Evolutionary conservation across 2,113 vertebrate genomes (phyloP), one percentile per base, ranked within the genome.

Genomic region (Catagonus wagneri): DNA sequence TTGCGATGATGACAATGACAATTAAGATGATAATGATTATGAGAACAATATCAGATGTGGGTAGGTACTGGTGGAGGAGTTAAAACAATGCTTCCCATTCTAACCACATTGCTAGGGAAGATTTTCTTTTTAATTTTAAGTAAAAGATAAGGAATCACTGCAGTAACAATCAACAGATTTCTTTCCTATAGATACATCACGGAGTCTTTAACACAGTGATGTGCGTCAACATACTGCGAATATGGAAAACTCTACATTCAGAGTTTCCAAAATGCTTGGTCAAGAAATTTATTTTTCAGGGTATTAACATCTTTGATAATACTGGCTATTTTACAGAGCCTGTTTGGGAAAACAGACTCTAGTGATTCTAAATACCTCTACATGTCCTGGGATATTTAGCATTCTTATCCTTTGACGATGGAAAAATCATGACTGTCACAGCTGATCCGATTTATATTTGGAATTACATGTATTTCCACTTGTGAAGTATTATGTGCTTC

Each of bases 401-500:
- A 22, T 50, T 6, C 56, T 80, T 22, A 71, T 20, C 36, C 15
- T 94, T 52, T 65, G 34, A 44, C 44, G 4, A 44, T 58, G 27
- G 63, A 36, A 84, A 88, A 91, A 76, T 44, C 65, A 76, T 5
- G 44, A 39, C 27, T 75, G 52, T 22, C 23, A 39, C 7, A 32
- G 44, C 10, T 50, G 50, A 80, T 80, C n/a, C 80, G 58, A 84
- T 58, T 81, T 50, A 23, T 58, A 81, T 63, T 88, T 90, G 36
- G 16, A 87, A 61, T 79, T 75, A 39, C 69, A 52, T 92, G 34
- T 95, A 95, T 96, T 97, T 76, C 32, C 66, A 94, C 90, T 93
- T 97, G 52, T 95, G 54, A 81, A 95, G 79, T 97, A 95, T 85
- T 94, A 96, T 75, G 16, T 86, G 76, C 95, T 89, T 95, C 86